Conservation (phyloP, 2,888 invertebrate species). For the Drosophila nr. perissopoda region DNA sequence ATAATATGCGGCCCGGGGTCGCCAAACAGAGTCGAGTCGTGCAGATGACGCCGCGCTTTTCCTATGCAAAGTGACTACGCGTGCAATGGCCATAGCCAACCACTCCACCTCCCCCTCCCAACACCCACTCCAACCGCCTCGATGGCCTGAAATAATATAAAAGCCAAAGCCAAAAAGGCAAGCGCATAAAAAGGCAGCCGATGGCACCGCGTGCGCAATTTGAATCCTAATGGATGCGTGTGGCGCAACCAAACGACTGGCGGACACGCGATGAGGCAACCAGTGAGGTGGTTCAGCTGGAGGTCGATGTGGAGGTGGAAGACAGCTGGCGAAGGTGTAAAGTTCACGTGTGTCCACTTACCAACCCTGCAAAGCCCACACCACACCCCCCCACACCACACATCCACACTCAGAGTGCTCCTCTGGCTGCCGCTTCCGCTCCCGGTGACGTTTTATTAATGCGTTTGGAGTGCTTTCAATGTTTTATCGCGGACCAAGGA, state of each 20-base stretch:
- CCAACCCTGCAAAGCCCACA: conserved; percentile 41
- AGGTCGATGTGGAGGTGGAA: conserved; percentile 24
- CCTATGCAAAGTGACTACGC: conserved; percentile 79
- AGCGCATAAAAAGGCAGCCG: conserved; percentile 66
- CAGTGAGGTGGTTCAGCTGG: conserved; percentile 3
- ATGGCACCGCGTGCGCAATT: conserved; percentile 69
- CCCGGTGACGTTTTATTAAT: conserved; percentile 71
- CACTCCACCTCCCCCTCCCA: conserved; percentile 10
- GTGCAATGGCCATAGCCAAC: conserved; percentile 56
- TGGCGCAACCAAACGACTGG: conserved; percentile 71
- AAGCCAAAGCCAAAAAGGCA: conserved; percentile 60
- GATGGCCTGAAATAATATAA: conserved; percentile 33
- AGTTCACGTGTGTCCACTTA: conserved; percentile 82
- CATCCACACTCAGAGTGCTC: conserved; percentile 14
- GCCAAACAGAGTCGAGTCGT: conserved; percentile 16
- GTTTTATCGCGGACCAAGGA: conserved; percentile 65
- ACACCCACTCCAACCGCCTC: background rate
- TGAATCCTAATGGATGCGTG: conserved; percentile 81
- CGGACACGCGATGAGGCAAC: conserved; percentile 71
- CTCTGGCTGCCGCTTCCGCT: background rate
- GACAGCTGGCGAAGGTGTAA: conserved; percentile 83
- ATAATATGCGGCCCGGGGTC: conserved; percentile 71
- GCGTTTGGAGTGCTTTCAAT: conserved; percentile 80
- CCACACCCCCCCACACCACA: background rate
- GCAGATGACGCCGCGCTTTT: conserved; percentile 70